These are phyloP conservation scores for Halesus radiatus DNA, from an alignment of 1,140 invertebrate genomes.

Conservation along the genomic window DNA sequence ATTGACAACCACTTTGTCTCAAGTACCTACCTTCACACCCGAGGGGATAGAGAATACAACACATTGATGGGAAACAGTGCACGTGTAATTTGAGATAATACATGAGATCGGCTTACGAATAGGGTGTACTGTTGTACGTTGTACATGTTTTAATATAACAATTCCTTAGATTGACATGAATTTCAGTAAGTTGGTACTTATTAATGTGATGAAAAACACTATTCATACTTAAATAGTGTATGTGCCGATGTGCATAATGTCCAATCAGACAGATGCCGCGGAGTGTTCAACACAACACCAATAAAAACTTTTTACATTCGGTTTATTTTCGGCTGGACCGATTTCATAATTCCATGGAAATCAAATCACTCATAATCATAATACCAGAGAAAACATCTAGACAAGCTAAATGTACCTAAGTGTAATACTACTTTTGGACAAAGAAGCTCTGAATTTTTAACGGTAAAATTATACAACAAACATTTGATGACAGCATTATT, in stretches of 20 bases:
- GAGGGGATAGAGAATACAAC: conserved; percentile 2
- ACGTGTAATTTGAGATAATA: conserved; percentile 14
- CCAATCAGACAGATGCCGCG: not conserved
- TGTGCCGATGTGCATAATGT: not conserved
- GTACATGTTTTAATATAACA: not conserved
- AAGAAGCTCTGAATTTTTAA: too few relatives aligned
- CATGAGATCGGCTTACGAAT: not conserved
- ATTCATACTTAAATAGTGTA: not conserved
- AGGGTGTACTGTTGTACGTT: not conserved
- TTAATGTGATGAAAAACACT: not conserved
- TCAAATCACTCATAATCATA: too few relatives aligned
- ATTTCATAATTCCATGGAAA: too few relatives aligned
- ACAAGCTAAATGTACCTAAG: too few relatives aligned
- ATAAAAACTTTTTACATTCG: too few relatives aligned
- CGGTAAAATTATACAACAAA: too few relatives aligned
- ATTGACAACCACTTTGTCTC: conserved; percentile 19
- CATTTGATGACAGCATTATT: too few relatives aligned
- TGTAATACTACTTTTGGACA: too few relatives aligned
- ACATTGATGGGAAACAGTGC: not conserved
- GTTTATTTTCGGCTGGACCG: too few relatives aligned
- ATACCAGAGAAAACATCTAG: too few relatives aligned
- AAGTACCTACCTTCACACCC: conserved; percentile 4
- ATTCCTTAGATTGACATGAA: not conserved
- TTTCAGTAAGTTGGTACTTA: not conserved
- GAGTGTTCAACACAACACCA: not conserved